Conservation (phyloP, 2,113 vertebrate species). For the Orcinus orca region DNA sequence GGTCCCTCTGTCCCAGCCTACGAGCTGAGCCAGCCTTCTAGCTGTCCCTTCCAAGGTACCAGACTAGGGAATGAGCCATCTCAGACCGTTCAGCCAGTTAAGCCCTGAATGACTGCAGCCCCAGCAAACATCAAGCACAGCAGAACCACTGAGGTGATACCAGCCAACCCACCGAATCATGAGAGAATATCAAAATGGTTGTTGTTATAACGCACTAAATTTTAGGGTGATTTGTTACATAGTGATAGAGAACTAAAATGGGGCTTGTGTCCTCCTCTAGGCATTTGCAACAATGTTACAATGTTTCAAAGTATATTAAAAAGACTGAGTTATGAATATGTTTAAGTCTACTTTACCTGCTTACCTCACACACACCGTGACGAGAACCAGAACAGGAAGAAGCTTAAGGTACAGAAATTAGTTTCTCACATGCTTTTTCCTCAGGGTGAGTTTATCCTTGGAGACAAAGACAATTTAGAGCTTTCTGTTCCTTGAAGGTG, state of each 20-base stretch:
- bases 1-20: background rate
- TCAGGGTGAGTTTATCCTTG: background rate
- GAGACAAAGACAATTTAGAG: background rate
- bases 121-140: background rate
- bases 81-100: background rate
- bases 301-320: conserved; percentile 4
- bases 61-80: background rate
- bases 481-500: background rate
- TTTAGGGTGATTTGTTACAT: background rate
- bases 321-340: conserved; percentile 19
- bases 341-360: background rate
- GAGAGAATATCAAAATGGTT: background rate
- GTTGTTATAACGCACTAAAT: background rate
- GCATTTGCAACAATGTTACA: background rate
- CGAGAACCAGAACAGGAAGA: background rate
- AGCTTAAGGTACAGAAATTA: background rate
- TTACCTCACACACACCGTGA: background rate
- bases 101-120: background rate
- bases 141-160: background rate
- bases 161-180: background rate
- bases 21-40: background rate
- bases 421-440: background rate
- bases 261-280: background rate
- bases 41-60: background rate
- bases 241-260: background rate